A percentile compares a stretch with the other conserved stretches of the same genome.
phyloP scores from a whole-genome alignment of 30 jellyfish, hydroid and myxozoan species.

The Aurelia aurita region DNA sequence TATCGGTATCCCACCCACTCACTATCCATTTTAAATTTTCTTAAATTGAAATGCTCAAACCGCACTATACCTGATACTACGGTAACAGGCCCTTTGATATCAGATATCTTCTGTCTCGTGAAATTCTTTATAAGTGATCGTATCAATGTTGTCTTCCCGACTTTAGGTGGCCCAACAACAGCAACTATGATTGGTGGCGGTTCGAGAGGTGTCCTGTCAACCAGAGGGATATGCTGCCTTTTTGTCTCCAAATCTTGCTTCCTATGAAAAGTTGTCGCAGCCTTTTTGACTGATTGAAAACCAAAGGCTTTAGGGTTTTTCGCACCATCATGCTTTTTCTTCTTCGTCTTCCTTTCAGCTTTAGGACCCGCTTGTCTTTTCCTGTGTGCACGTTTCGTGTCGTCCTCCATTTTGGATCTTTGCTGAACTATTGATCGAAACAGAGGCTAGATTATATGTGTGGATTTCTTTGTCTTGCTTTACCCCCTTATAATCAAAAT shows the following conservation, averaged over 20 bases:
- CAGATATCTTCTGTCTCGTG: conserved; percentile 88
- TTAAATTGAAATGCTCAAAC: no score
- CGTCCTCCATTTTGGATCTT: conserved; percentile 69
- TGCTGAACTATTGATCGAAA: no score
- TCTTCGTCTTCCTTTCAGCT: conserved; percentile 30
- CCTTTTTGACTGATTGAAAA: conserved; percentile 83
- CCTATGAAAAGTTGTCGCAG: conserved; percentile 84
- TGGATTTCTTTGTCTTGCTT: no score
- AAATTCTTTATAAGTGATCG: conserved; percentile 83
- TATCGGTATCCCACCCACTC: no score
- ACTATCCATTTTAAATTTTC: no score
- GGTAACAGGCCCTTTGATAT: conserved; percentile 93
- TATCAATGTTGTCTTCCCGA: conserved; percentile 96
- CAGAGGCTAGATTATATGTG: no score
- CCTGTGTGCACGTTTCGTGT: not conserved
- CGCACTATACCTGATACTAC: conserved; percentile 99
- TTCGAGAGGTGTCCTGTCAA: conserved; percentile 84
- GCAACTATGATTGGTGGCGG: conserved; percentile 97
- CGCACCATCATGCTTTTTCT: conserved; percentile 41
- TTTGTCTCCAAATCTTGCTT: conserved; percentile 88
- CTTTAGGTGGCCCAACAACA: conserved; percentile 97
- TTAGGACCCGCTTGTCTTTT: no score
- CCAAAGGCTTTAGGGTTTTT: conserved; percentile 95
- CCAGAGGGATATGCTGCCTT: conserved; percentile 87
- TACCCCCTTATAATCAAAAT: no score